These are phyloP conservation scores for Patiria miniata DNA, from an alignment of 35 echinoderm and acorn worm species.

Conservation along the genomic window DNA sequence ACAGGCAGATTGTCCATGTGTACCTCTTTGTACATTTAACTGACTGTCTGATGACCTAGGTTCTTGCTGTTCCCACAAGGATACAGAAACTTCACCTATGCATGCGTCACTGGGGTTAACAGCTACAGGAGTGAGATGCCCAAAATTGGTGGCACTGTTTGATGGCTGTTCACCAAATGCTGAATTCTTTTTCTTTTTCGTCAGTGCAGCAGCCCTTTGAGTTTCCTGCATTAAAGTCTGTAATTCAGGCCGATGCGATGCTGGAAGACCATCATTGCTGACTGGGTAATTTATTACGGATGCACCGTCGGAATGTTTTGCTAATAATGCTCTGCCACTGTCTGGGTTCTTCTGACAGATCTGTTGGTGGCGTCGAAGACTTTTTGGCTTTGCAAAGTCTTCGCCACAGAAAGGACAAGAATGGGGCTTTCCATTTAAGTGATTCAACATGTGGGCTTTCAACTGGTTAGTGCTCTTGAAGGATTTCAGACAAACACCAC, in stretches of 20 bases:
- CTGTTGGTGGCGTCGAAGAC: not conserved
- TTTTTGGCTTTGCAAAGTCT: not conserved
- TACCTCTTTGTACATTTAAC: too few species aligned
- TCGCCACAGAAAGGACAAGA: not conserved
- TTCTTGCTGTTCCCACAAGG: too few species aligned
- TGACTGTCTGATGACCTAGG: too few species aligned
- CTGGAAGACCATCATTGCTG: not conserved
- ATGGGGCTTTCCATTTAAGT: not conserved
- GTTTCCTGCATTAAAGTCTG: not conserved
- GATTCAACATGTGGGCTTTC: not conserved
- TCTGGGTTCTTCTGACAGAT: not conserved
- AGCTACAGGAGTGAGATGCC: too few species aligned
- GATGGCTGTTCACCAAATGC: too few species aligned
- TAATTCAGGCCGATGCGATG: not conserved
- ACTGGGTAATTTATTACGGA: not conserved
- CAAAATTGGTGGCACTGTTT: too few species aligned
- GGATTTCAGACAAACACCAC: not conserved
- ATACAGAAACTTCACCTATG: too few species aligned
- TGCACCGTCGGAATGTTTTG: not conserved
- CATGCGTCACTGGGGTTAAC: too few species aligned
- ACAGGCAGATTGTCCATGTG: too few species aligned
- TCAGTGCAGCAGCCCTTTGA: not conserved
- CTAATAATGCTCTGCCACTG: not conserved
- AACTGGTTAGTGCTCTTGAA: conserved; percentile 1
- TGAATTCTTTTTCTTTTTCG: not conserved